Percentiles rank a stretch among this genome's conserved stretches.
These are phyloP conservation scores for Cryptoblepharus egeriae DNA, from an alignment of 2,797 vertebrate species.

Conservation along the genomic window DNA sequence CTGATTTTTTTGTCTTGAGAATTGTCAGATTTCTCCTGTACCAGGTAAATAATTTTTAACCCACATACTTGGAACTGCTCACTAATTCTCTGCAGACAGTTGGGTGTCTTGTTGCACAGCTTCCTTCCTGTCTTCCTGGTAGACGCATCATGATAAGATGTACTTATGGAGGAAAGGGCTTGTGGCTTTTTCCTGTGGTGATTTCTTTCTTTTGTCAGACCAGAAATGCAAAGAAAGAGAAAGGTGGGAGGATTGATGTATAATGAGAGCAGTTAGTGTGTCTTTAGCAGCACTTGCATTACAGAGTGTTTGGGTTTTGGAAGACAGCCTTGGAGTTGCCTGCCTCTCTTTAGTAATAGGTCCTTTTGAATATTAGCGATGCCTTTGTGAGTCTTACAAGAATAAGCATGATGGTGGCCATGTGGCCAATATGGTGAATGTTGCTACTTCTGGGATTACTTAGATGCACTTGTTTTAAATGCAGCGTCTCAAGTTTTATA, in stretches of 20 bases:
- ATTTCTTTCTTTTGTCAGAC: slow-evolving; percentile 22
- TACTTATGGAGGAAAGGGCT: slow-evolving; percentile 2
- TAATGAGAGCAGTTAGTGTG: neutral
- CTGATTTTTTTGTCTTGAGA: too few species aligned
- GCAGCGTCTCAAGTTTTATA: neutral
- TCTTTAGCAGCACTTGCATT: neutral
- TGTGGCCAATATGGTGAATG: too few species aligned
- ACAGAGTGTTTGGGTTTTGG: too few species aligned
- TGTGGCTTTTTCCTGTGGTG: slow-evolving; percentile 12
- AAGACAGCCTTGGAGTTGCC: too few species aligned
- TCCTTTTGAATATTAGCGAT: slow-evolving; percentile 5
- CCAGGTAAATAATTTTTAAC: slow-evolving; percentile 31
- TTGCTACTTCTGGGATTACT: too few species aligned
- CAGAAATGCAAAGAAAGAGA: neutral
- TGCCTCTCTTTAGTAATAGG: neutral
- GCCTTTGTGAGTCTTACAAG: neutral
- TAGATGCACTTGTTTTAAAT: neutral
- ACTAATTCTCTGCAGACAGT: neutral
- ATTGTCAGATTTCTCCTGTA: too few species aligned
- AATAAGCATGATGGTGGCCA: neutral
- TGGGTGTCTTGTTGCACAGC: slow-evolving; percentile 10
- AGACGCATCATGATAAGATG: slow-evolving; percentile 8
- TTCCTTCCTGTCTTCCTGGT: neutral
- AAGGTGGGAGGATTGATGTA: neutral
- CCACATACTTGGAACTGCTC: slow-evolving; percentile 3